These are phyloP conservation scores for Ectemnius cavifrons DNA, from an alignment of 2,888 invertebrate species.

Conservation along the genomic window DNA sequence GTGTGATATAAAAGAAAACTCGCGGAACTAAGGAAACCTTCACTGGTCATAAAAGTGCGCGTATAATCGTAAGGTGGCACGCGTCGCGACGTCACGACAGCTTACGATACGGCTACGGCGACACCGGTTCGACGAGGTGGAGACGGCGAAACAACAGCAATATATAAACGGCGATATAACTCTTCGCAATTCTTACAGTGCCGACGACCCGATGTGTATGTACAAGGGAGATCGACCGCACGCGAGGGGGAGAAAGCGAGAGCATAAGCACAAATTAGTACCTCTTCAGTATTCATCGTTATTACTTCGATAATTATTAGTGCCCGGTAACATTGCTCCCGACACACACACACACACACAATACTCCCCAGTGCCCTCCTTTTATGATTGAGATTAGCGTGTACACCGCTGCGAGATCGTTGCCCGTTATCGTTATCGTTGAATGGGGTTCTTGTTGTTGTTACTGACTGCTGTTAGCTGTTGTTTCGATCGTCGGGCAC, in stretches of 20 bases:
- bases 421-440: slow-evolving; percentile 44
- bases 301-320: slow-evolving; percentile 27
- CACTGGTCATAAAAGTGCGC: slow-evolving; percentile 23
- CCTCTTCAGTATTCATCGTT: slow-evolving; percentile 23
- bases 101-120: slow-evolving; percentile 28
- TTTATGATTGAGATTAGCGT: slow-evolving; percentile 35
- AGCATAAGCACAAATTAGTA: slow-evolving; percentile 1
- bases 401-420: slow-evolving; percentile 34
- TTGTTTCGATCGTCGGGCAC: slow-evolving; percentile 46
- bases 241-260: background rate
- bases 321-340: slow-evolving; percentile 16
- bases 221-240: background rate
- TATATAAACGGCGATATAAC: background rate
- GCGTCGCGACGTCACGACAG: slow-evolving; percentile 38
- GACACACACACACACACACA: slow-evolving; percentile 7
- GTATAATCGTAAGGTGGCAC: slow-evolving; percentile 7
- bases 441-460: slow-evolving; percentile 47
- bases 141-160: background rate
- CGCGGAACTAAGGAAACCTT: slow-evolving; percentile 36
- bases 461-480: slow-evolving; percentile 42
- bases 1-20: slow-evolving; percentile 52
- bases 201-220: background rate
- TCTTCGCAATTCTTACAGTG: background rate
- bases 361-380: background rate
- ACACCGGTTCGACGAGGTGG: slow-evolving; percentile 28